These are phyloP conservation scores for Dorcus parallelipipedus DNA, from an alignment of 2,888 invertebrate genomes.

Conservation along the genomic window DNA sequence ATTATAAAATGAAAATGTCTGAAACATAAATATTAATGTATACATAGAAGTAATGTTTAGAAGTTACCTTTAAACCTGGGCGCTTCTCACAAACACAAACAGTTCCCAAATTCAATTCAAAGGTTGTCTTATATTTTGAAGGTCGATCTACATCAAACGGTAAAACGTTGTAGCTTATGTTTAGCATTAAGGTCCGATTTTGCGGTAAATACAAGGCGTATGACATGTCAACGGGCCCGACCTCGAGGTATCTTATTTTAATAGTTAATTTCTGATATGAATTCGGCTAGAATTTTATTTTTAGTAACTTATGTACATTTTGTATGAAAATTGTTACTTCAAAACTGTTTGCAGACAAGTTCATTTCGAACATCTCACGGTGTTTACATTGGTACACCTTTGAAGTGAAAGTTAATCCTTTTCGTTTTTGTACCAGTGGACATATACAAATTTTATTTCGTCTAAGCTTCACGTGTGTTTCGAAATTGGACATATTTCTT, in stretches of 20 bases:
- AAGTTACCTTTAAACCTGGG: neutral
- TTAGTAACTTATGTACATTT: neutral
- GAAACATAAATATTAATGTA: constrained; percentile 3
- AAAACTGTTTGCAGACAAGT: constrained; percentile 34
- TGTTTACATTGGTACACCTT: constrained; percentile 43
- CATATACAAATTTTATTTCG: constrained; percentile 43
- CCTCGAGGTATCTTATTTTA: constrained; percentile 36
- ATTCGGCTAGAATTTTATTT: constrained; percentile 29
- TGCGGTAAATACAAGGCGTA: constrained; percentile 43
- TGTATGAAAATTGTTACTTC: constrained; percentile 28
- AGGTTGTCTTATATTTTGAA: constrained; percentile 26
- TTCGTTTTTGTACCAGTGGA: constrained; percentile 26
- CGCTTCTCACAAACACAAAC: constrained; percentile 38
- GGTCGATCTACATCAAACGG: constrained; percentile 20
- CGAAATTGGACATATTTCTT: constrained; percentile 36
- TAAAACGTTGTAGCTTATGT: constrained; percentile 34
- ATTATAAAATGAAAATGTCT: constrained; percentile 48
- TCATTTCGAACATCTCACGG: constrained; percentile 35
- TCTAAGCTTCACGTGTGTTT: constrained; percentile 35
- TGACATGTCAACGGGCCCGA: constrained; percentile 36
- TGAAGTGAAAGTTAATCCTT: constrained; percentile 34
- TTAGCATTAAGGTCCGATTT: constrained; percentile 39
- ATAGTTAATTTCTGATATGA: constrained; percentile 35
- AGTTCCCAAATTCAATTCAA: constrained; percentile 30
- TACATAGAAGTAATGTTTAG: too few species aligned